These are phyloP conservation scores for Ormyrus rosae DNA, from an alignment of 2,888 invertebrate species.

Conservation along the genomic window DNA sequence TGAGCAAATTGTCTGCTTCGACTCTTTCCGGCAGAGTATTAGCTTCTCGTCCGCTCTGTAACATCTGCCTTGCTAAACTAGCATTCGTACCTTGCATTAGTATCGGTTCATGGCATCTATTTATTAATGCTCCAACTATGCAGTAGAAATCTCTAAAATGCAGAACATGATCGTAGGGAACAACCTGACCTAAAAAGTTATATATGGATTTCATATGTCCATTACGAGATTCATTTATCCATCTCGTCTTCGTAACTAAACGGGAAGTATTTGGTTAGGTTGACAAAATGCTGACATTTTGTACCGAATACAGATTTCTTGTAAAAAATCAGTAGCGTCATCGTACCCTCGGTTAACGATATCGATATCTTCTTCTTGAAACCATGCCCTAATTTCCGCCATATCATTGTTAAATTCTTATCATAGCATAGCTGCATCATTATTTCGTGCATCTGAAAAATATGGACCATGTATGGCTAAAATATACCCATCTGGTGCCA, in stretches of 20 bases:
- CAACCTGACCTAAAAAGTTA: not conserved
- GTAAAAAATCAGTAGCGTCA: too few species aligned
- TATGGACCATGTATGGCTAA: too few species aligned
- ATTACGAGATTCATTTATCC: constrained; percentile 2
- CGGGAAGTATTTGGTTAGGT: not conserved
- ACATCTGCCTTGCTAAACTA: not conserved
- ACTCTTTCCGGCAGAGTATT: not conserved
- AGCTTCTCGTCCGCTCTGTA: not conserved
- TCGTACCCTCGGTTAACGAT: too few species aligned
- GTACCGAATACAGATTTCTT: too few species aligned
- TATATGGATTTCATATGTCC: constrained; percentile 12
- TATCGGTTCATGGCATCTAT: not conserved
- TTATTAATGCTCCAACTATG: not conserved
- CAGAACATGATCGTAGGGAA: not conserved
- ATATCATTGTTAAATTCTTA: too few species aligned
- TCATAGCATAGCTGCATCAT: too few species aligned
- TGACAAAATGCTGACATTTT: not conserved
- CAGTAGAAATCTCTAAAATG: constrained; percentile 4
- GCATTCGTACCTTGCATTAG: not conserved
- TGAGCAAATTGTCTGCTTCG: too few species aligned
- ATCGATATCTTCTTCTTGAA: too few species aligned
- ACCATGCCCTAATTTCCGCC: too few species aligned
- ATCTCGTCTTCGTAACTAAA: constrained; percentile 1
- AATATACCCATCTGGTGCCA: too few species aligned
- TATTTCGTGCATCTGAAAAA: too few species aligned